These are phyloP conservation scores for Bombus impatiens DNA, from an alignment of 1,140 invertebrate genomes.

Conservation along the genomic window DNA sequence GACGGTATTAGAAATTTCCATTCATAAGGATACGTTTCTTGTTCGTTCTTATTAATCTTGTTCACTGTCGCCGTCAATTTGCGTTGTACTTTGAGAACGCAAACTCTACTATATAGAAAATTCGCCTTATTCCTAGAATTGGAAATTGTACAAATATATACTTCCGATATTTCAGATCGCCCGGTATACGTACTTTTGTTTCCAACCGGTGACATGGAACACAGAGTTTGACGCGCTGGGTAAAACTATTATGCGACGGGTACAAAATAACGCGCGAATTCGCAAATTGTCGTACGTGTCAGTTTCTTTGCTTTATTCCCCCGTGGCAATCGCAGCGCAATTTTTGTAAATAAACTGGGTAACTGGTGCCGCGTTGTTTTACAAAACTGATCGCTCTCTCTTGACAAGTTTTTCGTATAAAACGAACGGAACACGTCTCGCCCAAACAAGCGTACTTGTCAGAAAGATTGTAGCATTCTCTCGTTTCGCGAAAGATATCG, in stretches of 20 bases:
- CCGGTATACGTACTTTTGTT: neutral
- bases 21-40: neutral
- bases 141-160: neutral
- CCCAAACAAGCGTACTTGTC: neutral
- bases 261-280: constrained; percentile 30
- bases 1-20: neutral
- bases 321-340: neutral
- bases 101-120: neutral
- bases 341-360: neutral
- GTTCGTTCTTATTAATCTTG: neutral
- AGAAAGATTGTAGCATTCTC: too few species aligned
- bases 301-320: constrained; percentile 6
- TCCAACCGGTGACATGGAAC: constrained; percentile 6
- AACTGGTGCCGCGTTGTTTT: neutral
- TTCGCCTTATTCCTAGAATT: neutral
- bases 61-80: neutral
- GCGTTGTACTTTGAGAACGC: too few species aligned
- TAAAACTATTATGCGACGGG: constrained; percentile 14
- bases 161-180: neutral
- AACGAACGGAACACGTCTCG: neutral
- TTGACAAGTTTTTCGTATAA: neutral
- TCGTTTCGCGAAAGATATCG: neutral
- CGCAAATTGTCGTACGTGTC: neutral
- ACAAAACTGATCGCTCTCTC: neutral
- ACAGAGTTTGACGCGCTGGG: constrained; percentile 4